Evolutionary conservation across 2,888 invertebrate genomes (phyloP), one percentile per base, ranked within the genome.

Genomic region (Mimumesa dahlbomi): DNA sequence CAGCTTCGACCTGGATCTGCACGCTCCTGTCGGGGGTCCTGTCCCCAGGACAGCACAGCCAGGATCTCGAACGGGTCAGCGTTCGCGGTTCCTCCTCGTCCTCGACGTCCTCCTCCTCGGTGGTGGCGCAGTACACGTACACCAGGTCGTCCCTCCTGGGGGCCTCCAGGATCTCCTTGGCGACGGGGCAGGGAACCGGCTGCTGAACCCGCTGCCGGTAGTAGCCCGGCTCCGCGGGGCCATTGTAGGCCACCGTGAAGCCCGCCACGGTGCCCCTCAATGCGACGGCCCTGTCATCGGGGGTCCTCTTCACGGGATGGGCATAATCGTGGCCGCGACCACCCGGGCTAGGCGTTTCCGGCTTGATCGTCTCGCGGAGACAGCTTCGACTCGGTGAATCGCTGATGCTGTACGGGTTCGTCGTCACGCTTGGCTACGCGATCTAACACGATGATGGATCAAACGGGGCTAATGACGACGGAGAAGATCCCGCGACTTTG

Each of bases 1-100:
- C 66, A 64, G 52, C 65, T 36, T 78, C 76, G 54, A 85, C 70
- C 40, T 81, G 84, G 53, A 84, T 82, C 3, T 82, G 77, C 40
- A 85, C 77, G 48, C 81, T 82, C 29, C 75, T 75, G 57, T 85
- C 85, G 62, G 67, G 59, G 38, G 73, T 62, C 29, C 72, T 73
- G 62, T 83, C 83, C 2, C 89, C 90, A 3, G 91, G 91, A 82
- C 91, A 91, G 81, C 91, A 91, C 16, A 91, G 81, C 91, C 91
- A 91, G 31, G 91, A 91, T 59, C 87, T 79, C 29, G 85, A 84
- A 62, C 90, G 85, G 43, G 73, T 71, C 36, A 79, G 69, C 31
- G 69, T 75, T 29, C 63, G 67, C 40, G 77, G 61, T 25, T 75
- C 80, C 45, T 81, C 77, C 38, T 81, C 80, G 13, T 73, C 79